These are phyloP conservation scores for Cromileptes altivelis DNA, from an alignment of 2,113 vertebrate species.

Conservation along the genomic window DNA sequence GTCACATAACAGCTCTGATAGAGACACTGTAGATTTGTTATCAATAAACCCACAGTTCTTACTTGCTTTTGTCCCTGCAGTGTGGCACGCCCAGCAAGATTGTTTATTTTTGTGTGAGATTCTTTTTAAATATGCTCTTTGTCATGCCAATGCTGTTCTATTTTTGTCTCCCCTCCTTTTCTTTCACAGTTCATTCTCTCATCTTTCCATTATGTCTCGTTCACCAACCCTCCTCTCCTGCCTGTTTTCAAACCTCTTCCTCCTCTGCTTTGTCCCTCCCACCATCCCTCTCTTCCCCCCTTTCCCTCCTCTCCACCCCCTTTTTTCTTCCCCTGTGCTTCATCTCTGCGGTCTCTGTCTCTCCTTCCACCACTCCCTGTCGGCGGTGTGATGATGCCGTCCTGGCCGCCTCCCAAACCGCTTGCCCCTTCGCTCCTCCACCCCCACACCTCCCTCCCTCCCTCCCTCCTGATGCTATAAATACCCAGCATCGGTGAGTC, in stretches of 20 bases:
- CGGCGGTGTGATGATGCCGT: slow-evolving; percentile 54
- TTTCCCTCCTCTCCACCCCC: neutral
- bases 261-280: slow-evolving; percentile 3
- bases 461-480: slow-evolving; percentile 76
- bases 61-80: neutral
- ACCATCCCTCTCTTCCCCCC: neutral
- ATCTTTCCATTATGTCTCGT: slow-evolving; percentile 44
- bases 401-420: slow-evolving; percentile 67
- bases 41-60: neutral
- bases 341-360: slow-evolving; percentile 57
- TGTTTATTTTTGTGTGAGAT: slow-evolving; percentile 11
- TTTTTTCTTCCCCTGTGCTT: slow-evolving; percentile 33
- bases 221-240: slow-evolving; percentile 29
- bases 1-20: neutral
- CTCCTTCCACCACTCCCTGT: slow-evolving; percentile 70
- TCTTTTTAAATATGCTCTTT: slow-evolving; percentile 22
- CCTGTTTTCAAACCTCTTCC: slow-evolving; percentile 16
- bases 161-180: slow-evolving; percentile 37
- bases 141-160: slow-evolving; percentile 18
- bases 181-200: slow-evolving; percentile 36
- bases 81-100: slow-evolving; percentile 16
- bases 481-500: slow-evolving; percentile 81
- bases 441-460: slow-evolving; percentile 32
- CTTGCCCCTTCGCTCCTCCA: slow-evolving; percentile 59
- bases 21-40: slow-evolving; percentile 1